Evolutionary conservation across 2,797 vertebrate species (phyloP).

Genomic region (Cercopithecus diana): DNA sequence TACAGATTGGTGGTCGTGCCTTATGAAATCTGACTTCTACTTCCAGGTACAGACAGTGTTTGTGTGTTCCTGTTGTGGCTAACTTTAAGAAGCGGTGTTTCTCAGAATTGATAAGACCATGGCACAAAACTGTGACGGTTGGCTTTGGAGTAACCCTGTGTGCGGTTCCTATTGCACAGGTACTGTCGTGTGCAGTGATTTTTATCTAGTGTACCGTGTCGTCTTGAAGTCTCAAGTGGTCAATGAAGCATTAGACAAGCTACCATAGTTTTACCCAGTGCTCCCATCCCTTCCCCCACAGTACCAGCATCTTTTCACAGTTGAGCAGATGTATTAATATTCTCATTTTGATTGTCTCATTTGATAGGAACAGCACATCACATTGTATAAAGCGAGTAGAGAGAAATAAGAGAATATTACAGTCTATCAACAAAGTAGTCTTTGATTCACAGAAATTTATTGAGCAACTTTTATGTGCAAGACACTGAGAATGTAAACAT

Average conservation of each 20-base stretch:
- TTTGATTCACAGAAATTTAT: background rate
- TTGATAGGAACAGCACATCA: background rate
- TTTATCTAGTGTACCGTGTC: background rate
- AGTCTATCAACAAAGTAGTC: background rate
- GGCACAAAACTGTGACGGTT: slow-evolving; percentile 72
- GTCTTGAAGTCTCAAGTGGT: background rate
- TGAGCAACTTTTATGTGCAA: background rate
- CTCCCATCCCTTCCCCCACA: no score
- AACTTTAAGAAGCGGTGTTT: slow-evolving; percentile 36
- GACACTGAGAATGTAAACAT: background rate
- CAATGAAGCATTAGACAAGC: background rate
- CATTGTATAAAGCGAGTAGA: background rate
- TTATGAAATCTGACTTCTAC: background rate
- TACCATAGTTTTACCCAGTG: background rate
- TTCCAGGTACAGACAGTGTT: slow-evolving; percentile 66
- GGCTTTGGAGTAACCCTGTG: slow-evolving; percentile 85
- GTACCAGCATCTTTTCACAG: background rate
- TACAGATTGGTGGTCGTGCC: background rate
- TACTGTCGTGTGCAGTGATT: accelerated
- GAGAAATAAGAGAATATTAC: background rate
- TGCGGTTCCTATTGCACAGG: slow-evolving; percentile 85
- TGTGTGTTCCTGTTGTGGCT: slow-evolving; percentile 65
- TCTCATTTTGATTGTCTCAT: background rate
- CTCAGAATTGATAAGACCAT: slow-evolving; percentile 24
- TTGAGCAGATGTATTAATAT: background rate